phyloP scores from a whole-genome alignment of 2,888 invertebrate species.

The Adineta ricciae region DNA sequence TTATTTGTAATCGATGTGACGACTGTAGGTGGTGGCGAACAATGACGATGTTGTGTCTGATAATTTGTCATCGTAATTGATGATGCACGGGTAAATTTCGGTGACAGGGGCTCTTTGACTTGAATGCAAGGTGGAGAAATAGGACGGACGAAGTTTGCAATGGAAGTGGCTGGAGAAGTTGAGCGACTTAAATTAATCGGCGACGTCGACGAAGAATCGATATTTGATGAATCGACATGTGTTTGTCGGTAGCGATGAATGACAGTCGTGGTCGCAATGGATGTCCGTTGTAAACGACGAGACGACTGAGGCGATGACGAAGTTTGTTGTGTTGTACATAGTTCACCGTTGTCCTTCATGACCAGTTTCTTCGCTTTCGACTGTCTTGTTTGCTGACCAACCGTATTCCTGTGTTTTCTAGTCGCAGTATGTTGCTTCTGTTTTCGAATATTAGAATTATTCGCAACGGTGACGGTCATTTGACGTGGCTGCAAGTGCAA shows the following conservation, averaged over 20 bases:
- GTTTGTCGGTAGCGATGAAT: neutral
- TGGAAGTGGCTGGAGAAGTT: neutral
- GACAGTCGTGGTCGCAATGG: neutral
- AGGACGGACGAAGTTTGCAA: slow-evolving; percentile 12
- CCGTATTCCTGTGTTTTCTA: neutral
- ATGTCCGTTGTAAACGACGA: neutral
- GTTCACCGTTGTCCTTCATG: neutral
- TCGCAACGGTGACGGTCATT: slow-evolving; percentile 90
- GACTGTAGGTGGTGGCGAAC: neutral
- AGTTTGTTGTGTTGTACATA: neutral
- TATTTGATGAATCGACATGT: neutral
- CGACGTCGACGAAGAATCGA: neutral
- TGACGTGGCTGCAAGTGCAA: slow-evolving; percentile 93
- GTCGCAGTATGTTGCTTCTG: slow-evolving; percentile 53
- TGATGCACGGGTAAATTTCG: neutral
- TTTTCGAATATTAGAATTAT: slow-evolving; percentile 53
- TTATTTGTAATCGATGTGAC: neutral
- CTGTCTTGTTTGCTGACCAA: neutral
- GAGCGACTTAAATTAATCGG: slow-evolving; percentile 16
- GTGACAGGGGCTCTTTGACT: slow-evolving; percentile 7
- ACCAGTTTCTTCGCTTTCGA: neutral
- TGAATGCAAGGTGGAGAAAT: slow-evolving; percentile 11
- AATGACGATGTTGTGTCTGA: neutral
- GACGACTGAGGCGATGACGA: no score
- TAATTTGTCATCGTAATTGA: neutral